phyloP scores from a whole-genome alignment of 2,113 vertebrate genomes.

The Hystrix cristata region DNA sequence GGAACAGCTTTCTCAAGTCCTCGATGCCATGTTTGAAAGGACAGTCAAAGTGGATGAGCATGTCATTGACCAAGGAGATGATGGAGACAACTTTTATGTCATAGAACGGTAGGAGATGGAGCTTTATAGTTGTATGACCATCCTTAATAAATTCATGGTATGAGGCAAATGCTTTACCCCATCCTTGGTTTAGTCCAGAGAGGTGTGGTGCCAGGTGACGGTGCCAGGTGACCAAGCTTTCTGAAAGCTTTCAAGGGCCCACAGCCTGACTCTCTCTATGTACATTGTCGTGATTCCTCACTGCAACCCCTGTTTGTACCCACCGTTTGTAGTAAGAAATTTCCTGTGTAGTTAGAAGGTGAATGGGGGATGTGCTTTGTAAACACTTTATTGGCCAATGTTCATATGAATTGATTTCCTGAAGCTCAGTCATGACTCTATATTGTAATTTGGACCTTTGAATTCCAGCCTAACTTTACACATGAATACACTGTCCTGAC shows the following conservation, averaged over 20 bases:
- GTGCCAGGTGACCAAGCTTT: neutral
- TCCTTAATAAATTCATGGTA: neutral
- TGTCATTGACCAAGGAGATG: slow-evolving; percentile 98
- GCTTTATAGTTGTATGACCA: neutral
- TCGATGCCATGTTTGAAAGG: slow-evolving; percentile 99
- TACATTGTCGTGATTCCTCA: neutral
- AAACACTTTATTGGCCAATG: slow-evolving; percentile 38
- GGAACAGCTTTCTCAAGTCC: slow-evolving; percentile 98
- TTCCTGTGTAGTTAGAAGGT: neutral
- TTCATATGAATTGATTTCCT: slow-evolving; percentile 34
- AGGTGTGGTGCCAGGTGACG: neutral
- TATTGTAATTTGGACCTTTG: neutral
- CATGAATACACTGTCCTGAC: neutral
- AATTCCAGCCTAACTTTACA: neutral
- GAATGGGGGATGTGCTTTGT: neutral
- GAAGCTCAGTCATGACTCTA: neutral
- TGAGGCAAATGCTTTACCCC: neutral
- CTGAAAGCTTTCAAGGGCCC: neutral
- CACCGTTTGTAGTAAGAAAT: neutral
- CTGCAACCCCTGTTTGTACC: neutral
- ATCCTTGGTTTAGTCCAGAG: neutral
- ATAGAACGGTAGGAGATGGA: slow-evolving; percentile 93
- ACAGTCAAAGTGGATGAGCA: slow-evolving; percentile 95
- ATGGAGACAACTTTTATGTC: slow-evolving; percentile 99
- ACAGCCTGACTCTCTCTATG: neutral